Base-by-base conservation (phyloP, 92 coral and sea anemone species). In the Palythoa grandiflora region DNA sequence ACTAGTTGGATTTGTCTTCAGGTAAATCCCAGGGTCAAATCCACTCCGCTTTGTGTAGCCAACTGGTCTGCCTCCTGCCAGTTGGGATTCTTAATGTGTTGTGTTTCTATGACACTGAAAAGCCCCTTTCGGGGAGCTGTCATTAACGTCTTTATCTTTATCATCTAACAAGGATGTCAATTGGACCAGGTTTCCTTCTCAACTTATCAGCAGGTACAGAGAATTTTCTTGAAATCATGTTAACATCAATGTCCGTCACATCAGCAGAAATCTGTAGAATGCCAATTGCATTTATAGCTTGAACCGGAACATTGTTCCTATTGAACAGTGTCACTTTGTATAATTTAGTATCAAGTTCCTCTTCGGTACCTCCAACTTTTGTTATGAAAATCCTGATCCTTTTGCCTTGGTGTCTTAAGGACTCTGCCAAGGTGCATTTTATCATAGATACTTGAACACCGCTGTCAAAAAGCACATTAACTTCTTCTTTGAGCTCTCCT, bases 31-130 rank as follows among this genome's bases (percentile, higher is more conserved):
- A n/a, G n/a, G n/a, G n/a, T 93, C 88, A 5, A 94, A 94, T 0
- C 70, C 91, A 73, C 91, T 94, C n/a, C 91, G 80, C n/a, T 85
- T 80, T 16, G 96, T 91, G 44, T 91, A n/a, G n/a, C n/a, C n/a
- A n/a, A n/a, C n/a, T n/a, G n/a, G n/a, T n/a, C n/a, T n/a, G n/a
- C n/a, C n/a, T n/a, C n/a, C n/a, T n/a, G n/a, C n/a, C n/a, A n/a
- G n/a, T n/a, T n/a, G n/a, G n/a, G n/a, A n/a, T n/a, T n/a, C n/a
- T n/a, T n/a, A n/a, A n/a, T n/a, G n/a, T n/a, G n/a, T n/a, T n/a
- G n/a, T n/a, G n/a, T n/a, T n/a, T n/a, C n/a, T n/a, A n/a, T n/a
- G n/a, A n/a, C n/a, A n/a, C n/a, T n/a, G n/a, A n/a, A n/a, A n/a
- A n/a, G n/a, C n/a, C n/a, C n/a, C n/a, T n/a, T n/a, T n/a, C n/a